A percentile compares a stretch with the other conserved stretches of the same genome.
These are phyloP conservation scores for Lordiphosa mommai DNA, from an alignment of 1,140 invertebrate species.

Conservation along the genomic window DNA sequence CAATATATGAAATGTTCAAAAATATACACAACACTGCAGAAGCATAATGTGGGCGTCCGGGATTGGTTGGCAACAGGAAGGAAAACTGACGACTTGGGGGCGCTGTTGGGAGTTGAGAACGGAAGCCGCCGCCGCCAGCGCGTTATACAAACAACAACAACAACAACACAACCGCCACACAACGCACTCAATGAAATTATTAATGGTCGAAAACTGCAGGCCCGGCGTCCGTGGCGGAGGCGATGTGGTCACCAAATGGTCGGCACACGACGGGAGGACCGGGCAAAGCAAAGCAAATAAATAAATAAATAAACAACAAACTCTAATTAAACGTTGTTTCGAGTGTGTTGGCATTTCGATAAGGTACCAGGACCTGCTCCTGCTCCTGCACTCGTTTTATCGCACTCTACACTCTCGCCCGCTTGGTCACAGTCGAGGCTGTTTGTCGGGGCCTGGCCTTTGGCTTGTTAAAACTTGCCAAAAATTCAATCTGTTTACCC, in stretches of 20 bases:
- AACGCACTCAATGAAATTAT: conserved; percentile 64
- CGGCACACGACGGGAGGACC: conserved; percentile 13
- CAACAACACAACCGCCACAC: conserved; percentile 18
- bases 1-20: conserved; percentile 48
- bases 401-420: neutral
- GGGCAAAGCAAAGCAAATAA: conserved; percentile 34
- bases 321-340: conserved; percentile 71
- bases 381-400: conserved; percentile 28
- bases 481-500: conserved; percentile 66
- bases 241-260: conserved; percentile 30
- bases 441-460: conserved; percentile 14
- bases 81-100: conserved; percentile 7
- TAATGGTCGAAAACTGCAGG: conserved; percentile 68
- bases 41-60: neutral
- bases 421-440: conserved; percentile 21
- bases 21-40: conserved; percentile 18
- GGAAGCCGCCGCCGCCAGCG: conserved; percentile 42
- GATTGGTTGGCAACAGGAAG: conserved; percentile 4
- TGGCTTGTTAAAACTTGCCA: conserved; percentile 63
- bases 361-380: conserved; percentile 34
- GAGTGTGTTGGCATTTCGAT: conserved; percentile 53
- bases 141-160: conserved; percentile 20
- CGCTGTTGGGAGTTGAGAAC: conserved; percentile 14
- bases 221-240: conserved; percentile 4
- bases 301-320: conserved; percentile 74